phyloP scores from a whole-genome alignment of 2,113 vertebrate genomes.

The Echinops telfairi region DNA sequence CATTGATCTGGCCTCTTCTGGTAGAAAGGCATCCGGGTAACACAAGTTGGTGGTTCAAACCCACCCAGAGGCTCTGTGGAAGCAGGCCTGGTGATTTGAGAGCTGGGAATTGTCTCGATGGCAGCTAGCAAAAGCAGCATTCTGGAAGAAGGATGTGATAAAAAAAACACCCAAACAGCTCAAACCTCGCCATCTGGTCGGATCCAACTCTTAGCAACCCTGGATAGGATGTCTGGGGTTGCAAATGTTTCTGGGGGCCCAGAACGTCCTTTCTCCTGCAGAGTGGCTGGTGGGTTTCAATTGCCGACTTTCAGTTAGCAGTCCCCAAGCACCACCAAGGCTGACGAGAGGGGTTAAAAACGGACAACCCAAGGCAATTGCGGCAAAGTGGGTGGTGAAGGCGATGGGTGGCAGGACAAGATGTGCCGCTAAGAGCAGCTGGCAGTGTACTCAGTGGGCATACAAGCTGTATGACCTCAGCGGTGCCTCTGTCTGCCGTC shows the following conservation, averaged over 20 bases:
- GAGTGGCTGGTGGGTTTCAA: no score
- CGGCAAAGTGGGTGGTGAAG: not conserved
- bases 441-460: not conserved
- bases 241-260: no score
- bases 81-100: no score
- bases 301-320: no score
- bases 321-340: no score
- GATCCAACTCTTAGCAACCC: no score
- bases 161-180: no score
- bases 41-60: not conserved
- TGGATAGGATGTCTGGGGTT: no score
- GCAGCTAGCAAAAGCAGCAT: not conserved
- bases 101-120: not conserved
- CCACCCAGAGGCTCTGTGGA: not conserved
- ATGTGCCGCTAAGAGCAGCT: not conserved
- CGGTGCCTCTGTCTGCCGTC: not conserved
- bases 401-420: not conserved
- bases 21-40: not conserved
- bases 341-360: not conserved
- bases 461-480: not conserved
- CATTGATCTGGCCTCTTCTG: not conserved
- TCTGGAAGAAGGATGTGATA: not conserved
- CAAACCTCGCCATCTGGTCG: no score
- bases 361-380: not conserved
- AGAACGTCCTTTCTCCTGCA: no score